Evolutionary conservation across 2,888 invertebrate genomes (phyloP).

Genomic region (Chloroclystis v-ata): DNA sequence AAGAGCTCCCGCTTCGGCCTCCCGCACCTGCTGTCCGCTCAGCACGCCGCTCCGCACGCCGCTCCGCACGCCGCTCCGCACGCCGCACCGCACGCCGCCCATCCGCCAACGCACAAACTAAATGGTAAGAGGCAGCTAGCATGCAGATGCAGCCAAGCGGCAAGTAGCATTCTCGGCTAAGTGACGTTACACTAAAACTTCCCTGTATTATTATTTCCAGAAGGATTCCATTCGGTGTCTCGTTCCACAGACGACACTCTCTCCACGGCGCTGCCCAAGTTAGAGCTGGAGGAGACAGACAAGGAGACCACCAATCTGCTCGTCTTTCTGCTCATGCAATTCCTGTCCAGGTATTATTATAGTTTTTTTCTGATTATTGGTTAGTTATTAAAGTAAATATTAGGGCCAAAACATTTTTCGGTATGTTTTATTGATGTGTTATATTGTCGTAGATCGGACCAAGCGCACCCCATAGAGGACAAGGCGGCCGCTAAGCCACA

Average conservation of each 20-base stretch:
- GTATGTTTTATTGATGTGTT: constrained; percentile 14
- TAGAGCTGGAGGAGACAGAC: constrained; percentile 96
- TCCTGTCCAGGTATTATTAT: constrained; percentile 81
- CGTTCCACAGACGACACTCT: constrained; percentile 84
- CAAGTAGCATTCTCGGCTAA: no score
- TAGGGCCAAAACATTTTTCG: background rate
- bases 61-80: constrained; percentile 13
- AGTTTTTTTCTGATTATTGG: background rate
- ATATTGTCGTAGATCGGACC: constrained; percentile 74
- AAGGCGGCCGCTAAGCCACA: constrained; percentile 88
- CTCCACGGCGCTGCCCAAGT: constrained; percentile 87
- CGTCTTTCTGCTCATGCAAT: constrained; percentile 97
- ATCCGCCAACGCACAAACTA: constrained; percentile 5
- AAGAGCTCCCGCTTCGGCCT: constrained; percentile 95
- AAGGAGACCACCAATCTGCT: constrained; percentile 96
- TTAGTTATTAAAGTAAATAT: no score
- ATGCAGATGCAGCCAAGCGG: background rate
- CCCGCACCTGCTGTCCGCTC: constrained; percentile 83
- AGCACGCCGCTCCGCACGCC: constrained; percentile 37
- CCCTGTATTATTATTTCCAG: constrained; percentile 33
- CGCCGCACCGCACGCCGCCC: background rate
- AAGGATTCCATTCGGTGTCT: constrained; percentile 86
- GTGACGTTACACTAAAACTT: no score
- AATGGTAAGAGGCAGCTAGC: constrained; percentile 2
- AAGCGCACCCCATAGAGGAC: constrained; percentile 92